These are phyloP conservation scores for Drosophila vallismaia DNA, from an alignment of 2,888 invertebrate species.

Conservation along the genomic window DNA sequence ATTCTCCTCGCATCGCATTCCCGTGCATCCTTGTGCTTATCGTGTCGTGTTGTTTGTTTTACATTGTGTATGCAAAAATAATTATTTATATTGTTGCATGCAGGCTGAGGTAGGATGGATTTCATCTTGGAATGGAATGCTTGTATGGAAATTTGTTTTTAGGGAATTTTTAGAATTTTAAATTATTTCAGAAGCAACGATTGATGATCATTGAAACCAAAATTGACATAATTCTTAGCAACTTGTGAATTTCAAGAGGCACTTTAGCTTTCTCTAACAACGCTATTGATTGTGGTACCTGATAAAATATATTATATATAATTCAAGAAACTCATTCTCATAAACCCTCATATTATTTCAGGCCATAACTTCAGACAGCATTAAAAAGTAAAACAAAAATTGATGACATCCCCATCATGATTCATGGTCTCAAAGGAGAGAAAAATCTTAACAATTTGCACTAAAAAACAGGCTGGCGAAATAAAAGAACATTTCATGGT, in stretches of 20 bases:
- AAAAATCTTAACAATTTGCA: slow-evolving; percentile 68
- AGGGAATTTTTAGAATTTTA: slow-evolving; percentile 26
- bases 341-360: not conserved
- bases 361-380: slow-evolving; percentile 2
- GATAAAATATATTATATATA: not conserved
- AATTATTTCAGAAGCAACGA: slow-evolving; percentile 17
- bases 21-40: slow-evolving; percentile 55
- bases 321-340: not conserved
- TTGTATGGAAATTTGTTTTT: not conserved
- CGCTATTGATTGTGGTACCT: not conserved
- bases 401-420: slow-evolving; percentile 66
- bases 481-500: slow-evolving; percentile 52
- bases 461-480: slow-evolving; percentile 53
- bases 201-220: slow-evolving; percentile 12
- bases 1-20: slow-evolving; percentile 55
- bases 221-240: not conserved
- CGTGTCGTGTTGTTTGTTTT: slow-evolving; percentile 67
- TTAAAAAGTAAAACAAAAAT: slow-evolving; percentile 60
- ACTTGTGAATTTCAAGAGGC: not conserved
- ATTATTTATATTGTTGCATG: slow-evolving; percentile 78
- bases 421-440: slow-evolving; percentile 48
- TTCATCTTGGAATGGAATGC: too few relatives aligned
- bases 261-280: not conserved
- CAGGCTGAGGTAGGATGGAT: slow-evolving; percentile 1
- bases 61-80: slow-evolving; percentile 78